phyloP scores from a whole-genome alignment of 2,113 vertebrate species.

The Trichechus manatus region DNA sequence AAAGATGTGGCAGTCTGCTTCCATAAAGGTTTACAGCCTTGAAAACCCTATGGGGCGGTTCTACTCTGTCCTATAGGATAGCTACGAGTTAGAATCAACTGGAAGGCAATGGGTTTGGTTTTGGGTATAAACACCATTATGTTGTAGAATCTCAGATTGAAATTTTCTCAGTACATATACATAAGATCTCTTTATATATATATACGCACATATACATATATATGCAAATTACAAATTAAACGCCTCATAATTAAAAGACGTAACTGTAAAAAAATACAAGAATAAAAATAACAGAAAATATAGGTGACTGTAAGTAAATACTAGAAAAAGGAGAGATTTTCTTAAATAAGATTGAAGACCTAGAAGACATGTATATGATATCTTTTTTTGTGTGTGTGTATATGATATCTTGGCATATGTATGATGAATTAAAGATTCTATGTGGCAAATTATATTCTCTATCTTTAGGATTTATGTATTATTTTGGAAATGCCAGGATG shows the following conservation, averaged over 20 bases:
- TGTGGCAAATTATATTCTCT: not conserved
- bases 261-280: not conserved
- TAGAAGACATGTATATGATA: not conserved
- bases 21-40: too few relatives aligned
- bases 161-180: constrained; percentile 6
- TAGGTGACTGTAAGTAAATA: not conserved
- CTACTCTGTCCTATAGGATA: too few relatives aligned
- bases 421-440: not conserved
- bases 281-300: not conserved
- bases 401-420: not conserved
- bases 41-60: too few relatives aligned
- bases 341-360: not conserved
- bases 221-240: not conserved
- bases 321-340: not conserved
- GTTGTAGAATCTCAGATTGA: not conserved
- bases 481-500: not conserved
- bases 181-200: not conserved
- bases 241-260: not conserved
- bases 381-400: not conserved
- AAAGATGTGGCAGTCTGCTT: too few relatives aligned
- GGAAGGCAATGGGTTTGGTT: too few relatives aligned
- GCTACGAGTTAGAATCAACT: too few relatives aligned
- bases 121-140: not conserved
- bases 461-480: not conserved
- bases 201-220: not conserved